Evolutionary conservation across 92 coral and sea anemone genomes (phyloP), one percentile per base, ranked within the genome.

Genomic region (Anthopleura xanthogrammica): DNA sequence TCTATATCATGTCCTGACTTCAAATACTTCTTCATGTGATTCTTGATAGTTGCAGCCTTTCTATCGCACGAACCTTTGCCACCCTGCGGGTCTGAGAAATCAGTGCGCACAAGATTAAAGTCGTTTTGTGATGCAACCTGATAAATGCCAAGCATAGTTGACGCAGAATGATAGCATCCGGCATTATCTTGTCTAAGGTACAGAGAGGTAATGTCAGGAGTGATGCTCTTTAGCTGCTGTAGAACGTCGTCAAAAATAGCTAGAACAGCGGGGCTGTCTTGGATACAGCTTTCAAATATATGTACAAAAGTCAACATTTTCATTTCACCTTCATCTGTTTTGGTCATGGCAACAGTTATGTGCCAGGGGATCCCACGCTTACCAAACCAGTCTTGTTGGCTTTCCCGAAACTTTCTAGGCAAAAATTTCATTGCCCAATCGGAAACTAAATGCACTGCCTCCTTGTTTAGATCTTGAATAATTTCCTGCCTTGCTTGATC

Each of bases 251-350:
- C 20, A 13, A 57, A 57, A 57, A 57, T 57, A 57, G 62, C 62
- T 12, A 57, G 20, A 43, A 43, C 50, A 43, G 50, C 50, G 7
- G 50, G 50, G 7, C 50, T 43, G 50, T 43, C 50, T 7, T 43
- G 50, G 7, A 43, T 43, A 7, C 50, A 43, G 50, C 50, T 43
- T 43, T 43, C 50, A 43, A 0, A 43, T 43, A 43, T 43, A 43
- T 43, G 50, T 43, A 43, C 50, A 43, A 43, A 43, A 4, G 50
- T 43, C 62, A 57, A 57, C 62, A 57, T 57, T 57, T 57, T 57
- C 62, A 62, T 62, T 62, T 62, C 70, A 12, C 70, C 36, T 62
- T 62, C 70, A 62, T 62, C 70, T 17, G 70, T 62, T 62, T 62
- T 62, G 8, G 70, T 62, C 23, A 62, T 62, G 29, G 70, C 70